These are phyloP conservation scores for Nestor notabilis DNA, from an alignment of 2,113 vertebrate genomes.

Conservation along the genomic window DNA sequence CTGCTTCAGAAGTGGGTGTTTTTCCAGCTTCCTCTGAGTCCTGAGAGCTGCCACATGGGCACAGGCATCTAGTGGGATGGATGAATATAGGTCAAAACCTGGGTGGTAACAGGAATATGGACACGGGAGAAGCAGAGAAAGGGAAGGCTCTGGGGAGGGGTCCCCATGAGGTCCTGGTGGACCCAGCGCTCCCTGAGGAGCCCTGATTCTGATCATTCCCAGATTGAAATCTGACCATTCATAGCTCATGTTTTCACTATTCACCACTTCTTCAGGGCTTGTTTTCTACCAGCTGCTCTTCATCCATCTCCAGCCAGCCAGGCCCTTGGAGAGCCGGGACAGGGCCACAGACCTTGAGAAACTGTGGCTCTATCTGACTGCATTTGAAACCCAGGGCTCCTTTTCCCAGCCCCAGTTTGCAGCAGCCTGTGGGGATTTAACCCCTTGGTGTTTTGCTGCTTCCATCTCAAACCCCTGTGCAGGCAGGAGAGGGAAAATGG, in stretches of 20 bases:
- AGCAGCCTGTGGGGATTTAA: neutral
- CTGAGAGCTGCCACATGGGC: neutral
- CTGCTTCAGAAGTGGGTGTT: fast-evolving
- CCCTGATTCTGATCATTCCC: neutral
- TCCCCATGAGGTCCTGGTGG: neutral
- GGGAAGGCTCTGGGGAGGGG: neutral
- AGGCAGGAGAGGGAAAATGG: neutral
- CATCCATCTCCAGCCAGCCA: neutral
- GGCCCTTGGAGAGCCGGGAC: neutral
- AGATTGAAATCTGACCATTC: neutral
- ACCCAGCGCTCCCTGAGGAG: neutral
- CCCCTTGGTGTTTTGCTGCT: neutral
- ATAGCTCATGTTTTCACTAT: neutral
- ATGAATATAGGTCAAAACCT: neutral
- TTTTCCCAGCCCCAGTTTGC: neutral
- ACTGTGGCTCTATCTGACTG: neutral
- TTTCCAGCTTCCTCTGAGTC: neutral
- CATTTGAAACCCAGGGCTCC: neutral
- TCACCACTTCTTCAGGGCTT: neutral
- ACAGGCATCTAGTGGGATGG: neutral
- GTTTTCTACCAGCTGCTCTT: neutral
- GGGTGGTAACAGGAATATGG: neutral
- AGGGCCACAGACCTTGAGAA: neutral
- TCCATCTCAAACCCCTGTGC: fast-evolving
- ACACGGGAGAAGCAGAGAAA: neutral